phyloP scores from a whole-genome alignment of 1,140 invertebrate species.

The Leptinotarsa undecemlineata region DNA sequence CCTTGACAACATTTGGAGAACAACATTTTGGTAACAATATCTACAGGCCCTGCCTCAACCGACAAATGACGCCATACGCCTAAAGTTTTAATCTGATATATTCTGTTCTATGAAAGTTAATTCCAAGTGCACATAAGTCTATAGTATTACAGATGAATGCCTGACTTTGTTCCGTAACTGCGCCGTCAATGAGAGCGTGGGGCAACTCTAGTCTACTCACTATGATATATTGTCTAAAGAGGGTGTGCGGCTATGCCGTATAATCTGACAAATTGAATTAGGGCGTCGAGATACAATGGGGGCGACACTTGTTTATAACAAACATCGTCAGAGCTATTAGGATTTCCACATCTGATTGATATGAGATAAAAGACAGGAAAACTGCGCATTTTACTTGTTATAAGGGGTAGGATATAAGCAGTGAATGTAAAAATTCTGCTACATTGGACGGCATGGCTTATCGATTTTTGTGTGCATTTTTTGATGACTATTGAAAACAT shows the following conservation, averaged over 20 bases:
- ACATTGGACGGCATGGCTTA: too few species aligned
- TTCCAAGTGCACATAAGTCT: background rate
- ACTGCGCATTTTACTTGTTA: conserved; percentile 15
- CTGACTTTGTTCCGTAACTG: background rate
- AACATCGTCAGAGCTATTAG: conserved; percentile 52
- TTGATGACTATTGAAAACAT: too few species aligned
- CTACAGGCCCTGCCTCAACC: background rate
- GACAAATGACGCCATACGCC: background rate
- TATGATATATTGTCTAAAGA: conserved; percentile 55
- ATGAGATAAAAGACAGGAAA: conserved; percentile 35
- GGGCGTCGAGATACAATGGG: conserved; percentile 48
- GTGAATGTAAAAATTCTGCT: too few species aligned
- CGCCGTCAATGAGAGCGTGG: conserved; percentile 26
- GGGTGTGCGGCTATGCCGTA: conserved; percentile 54
- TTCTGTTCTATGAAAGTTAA: background rate
- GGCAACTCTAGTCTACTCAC: conserved; percentile 40
- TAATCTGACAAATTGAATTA: conserved; percentile 58
- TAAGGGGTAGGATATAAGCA: too few species aligned
- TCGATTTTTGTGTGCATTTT: too few species aligned
- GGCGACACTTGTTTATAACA: conserved; percentile 56
- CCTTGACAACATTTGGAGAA: background rate
- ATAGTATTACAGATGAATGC: conserved; percentile 1
- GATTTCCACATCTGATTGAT: conserved; percentile 47
- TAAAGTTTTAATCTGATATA: background rate
- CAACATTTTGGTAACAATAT: background rate